A percentile compares a stretch with the other conserved stretches of the same genome.
Conservation (phyloP, 2,113 vertebrate species). For the Anoplopoma fimbria region DNA sequence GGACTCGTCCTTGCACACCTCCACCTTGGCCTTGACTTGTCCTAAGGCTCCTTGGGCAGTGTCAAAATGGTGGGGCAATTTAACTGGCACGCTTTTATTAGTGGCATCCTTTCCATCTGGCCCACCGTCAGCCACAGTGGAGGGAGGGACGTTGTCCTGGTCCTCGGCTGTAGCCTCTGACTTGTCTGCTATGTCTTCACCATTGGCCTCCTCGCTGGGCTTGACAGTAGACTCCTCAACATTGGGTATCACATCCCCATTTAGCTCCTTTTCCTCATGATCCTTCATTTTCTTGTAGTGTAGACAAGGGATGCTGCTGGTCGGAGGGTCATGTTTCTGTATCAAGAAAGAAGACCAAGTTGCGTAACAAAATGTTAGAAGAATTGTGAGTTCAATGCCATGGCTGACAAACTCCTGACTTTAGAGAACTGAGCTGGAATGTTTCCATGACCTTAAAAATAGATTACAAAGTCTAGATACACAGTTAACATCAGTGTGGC, state of each 20-base stretch:
- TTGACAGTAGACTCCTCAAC: slow-evolving; percentile 84
- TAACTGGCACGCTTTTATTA: slow-evolving; percentile 69
- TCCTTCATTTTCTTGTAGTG: slow-evolving; percentile 99
- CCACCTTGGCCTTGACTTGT: slow-evolving; percentile 98
- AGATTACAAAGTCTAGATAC: too few species aligned
- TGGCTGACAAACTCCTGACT: too few species aligned
- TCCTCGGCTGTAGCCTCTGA: slow-evolving; percentile 85
- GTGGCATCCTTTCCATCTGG: slow-evolving; percentile 31
- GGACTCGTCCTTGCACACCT: slow-evolving; percentile 99
- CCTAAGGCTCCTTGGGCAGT: slow-evolving; percentile 92
- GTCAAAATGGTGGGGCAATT: slow-evolving; percentile 83
- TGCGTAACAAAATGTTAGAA: not conserved
- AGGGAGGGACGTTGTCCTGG: slow-evolving; percentile 28
- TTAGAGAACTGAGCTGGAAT: not conserved
- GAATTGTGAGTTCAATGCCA: too few species aligned
- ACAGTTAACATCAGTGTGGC: not conserved
- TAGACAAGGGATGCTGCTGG: slow-evolving; percentile 97
- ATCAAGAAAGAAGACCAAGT: not conserved
- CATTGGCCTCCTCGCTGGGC: slow-evolving; percentile 76
- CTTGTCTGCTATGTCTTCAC: slow-evolving; percentile 82
- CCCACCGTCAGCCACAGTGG: slow-evolving; percentile 64
- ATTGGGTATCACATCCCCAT: slow-evolving; percentile 85
- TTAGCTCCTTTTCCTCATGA: slow-evolving; percentile 92
- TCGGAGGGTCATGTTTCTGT: slow-evolving; percentile 98
- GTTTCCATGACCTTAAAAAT: not conserved